These are phyloP conservation scores for Lampropteryx suffumata DNA, from an alignment of 2,888 invertebrate species.

Conservation along the genomic window DNA sequence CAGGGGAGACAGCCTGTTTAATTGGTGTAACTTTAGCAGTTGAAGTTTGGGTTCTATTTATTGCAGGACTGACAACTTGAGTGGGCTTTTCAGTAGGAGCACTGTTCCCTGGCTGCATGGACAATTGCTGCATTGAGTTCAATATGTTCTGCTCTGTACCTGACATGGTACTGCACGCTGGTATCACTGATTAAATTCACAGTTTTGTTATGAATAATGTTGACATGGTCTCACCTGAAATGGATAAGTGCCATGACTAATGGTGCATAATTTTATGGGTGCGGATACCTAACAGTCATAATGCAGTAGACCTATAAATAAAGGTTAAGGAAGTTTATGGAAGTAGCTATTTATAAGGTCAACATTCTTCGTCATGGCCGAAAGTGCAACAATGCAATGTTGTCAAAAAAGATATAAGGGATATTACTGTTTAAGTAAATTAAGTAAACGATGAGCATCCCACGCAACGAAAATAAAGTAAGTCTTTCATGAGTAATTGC, in stretches of 20 bases:
- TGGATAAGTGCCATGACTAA: constrained; percentile 35
- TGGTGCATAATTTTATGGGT: constrained; percentile 26
- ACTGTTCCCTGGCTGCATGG: constrained; percentile 74
- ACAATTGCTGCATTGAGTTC: constrained; percentile 80
- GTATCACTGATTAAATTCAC: constrained; percentile 32
- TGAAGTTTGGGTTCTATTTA: constrained; percentile 70
- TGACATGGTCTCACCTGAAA: constrained; percentile 70
- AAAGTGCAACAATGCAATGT: constrained; percentile 18
- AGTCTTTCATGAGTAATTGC: constrained; percentile 37
- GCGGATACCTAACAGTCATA: constrained; percentile 7
- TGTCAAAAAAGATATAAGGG: neutral
- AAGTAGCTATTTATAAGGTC: constrained; percentile 30
- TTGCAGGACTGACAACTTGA: constrained; percentile 78
- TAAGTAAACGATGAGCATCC: constrained; percentile 61
- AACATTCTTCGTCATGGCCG: constrained; percentile 19
- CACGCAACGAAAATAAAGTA: constrained; percentile 67
- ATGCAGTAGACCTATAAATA: constrained; percentile 29
- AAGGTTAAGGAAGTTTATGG: constrained; percentile 25
- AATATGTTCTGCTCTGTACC: constrained; percentile 79
- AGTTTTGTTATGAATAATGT: constrained; percentile 48
- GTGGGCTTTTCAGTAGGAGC: constrained; percentile 76
- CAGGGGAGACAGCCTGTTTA: constrained; percentile 71
- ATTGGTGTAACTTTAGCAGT: constrained; percentile 66
- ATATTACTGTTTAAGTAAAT: neutral
- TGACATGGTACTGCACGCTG: constrained; percentile 76